phyloP scores from a whole-genome alignment of 2,113 vertebrate genomes.

The Microcebus ravelobensis region DNA sequence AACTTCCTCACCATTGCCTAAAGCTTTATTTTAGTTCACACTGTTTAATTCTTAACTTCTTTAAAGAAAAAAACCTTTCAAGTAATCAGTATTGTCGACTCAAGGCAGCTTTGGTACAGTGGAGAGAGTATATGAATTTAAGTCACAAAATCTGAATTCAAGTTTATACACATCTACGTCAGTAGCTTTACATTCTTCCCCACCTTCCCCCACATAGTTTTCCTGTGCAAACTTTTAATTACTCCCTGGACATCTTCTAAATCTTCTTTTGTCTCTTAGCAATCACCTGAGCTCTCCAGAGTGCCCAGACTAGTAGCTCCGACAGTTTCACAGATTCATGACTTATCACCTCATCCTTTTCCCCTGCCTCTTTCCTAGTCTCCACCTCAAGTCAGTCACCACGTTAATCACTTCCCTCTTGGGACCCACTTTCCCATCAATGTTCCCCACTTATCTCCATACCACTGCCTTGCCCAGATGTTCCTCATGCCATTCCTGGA shows the following conservation, averaged over 20 bases:
- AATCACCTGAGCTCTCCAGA: background rate
- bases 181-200: background rate
- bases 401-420: background rate
- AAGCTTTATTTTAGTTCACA: slow-evolving; percentile 1
- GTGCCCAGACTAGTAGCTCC: background rate
- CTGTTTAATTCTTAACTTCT: background rate
- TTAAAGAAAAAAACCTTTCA: background rate
- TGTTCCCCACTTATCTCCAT: background rate
- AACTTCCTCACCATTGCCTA: slow-evolving; percentile 23
- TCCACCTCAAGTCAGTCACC: background rate
- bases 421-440: background rate
- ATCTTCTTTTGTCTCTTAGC: background rate
- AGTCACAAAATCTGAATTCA: slow-evolving; percentile 26
- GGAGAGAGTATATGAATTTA: background rate
- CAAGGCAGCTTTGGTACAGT: slow-evolving; percentile 9
- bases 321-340: background rate
- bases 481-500: background rate
- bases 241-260: background rate
- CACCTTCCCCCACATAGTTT: background rate
- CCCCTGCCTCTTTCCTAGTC: background rate
- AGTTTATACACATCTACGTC: background rate
- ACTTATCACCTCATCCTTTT: background rate
- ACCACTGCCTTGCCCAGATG: background rate
- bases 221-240: background rate
- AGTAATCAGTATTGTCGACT: background rate